phyloP scores from a whole-genome alignment of 1,140 invertebrate genomes.

The Hyposmocoma kahamanoa region DNA sequence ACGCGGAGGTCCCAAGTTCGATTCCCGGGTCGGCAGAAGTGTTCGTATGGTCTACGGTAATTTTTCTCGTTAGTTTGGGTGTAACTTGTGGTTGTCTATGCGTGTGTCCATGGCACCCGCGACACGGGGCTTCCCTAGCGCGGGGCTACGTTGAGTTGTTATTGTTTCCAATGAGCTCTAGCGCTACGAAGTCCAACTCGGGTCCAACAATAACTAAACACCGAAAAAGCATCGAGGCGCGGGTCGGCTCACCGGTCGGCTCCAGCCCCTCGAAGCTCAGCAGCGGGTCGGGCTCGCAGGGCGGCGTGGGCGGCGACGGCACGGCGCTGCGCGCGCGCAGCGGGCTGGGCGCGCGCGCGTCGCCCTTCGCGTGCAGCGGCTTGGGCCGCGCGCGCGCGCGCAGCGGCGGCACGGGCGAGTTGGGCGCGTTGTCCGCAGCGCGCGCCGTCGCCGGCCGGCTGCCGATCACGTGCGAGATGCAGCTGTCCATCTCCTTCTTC shows the following conservation, averaged over 20 bases:
- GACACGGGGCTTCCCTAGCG: too few species aligned
- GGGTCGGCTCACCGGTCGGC: conserved; percentile 11
- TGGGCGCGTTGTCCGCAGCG: conserved; percentile 30
- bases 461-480: conserved; percentile 88
- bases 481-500: conserved; percentile 81
- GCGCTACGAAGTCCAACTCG: too few species aligned
- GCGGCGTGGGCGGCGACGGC: conserved; percentile 32
- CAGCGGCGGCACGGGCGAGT: conserved; percentile 25
- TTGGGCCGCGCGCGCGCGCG: conserved; percentile 58
- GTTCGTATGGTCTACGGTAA: too few species aligned
- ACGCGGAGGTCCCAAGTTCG: too few species aligned
- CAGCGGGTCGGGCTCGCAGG: conserved; percentile 27
- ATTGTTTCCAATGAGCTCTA: too few species aligned
- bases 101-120: too few species aligned
- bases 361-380: conserved; percentile 28
- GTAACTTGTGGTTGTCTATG: too few species aligned
- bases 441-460: conserved; percentile 37
- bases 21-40: too few species aligned
- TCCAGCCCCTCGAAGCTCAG: conserved; percentile 16
- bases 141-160: too few species aligned
- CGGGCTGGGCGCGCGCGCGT: conserved; percentile 10
- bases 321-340: conserved; percentile 13
- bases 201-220: background rate
- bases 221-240: background rate
- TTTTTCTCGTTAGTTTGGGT: too few species aligned